phyloP scores from a whole-genome alignment of 1,140 invertebrate genomes.

The Neotoxoptera formosana region DNA sequence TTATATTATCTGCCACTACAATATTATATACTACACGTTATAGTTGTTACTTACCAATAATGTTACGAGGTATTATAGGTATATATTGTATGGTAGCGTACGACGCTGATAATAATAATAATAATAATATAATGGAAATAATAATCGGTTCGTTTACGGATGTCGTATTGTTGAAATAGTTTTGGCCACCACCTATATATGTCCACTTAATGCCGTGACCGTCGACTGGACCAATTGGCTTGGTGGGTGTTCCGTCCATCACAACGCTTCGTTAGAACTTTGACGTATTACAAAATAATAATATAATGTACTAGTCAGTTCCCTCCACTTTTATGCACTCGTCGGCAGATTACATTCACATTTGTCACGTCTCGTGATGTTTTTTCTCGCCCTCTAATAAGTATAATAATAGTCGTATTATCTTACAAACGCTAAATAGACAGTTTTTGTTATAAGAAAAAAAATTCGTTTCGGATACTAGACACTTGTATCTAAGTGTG shows the following conservation, averaged over 20 bases:
- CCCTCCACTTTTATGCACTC: neutral
- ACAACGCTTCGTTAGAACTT: conserved; percentile 4
- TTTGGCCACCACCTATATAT: too few species aligned
- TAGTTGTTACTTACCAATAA: neutral
- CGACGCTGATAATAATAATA: neutral
- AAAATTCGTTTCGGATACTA: neutral
- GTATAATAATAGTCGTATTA: neutral
- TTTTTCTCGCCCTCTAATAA: neutral
- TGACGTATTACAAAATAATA: neutral
- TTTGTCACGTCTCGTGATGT: conserved; percentile 24
- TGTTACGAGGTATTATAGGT: neutral
- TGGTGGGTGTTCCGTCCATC: conserved; percentile 35
- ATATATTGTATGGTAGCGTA: neutral
- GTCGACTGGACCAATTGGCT: conserved; percentile 32
- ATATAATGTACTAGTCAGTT: neutral
- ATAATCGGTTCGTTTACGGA: conserved; percentile 37
- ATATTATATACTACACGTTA: neutral
- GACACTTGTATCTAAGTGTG: too few species aligned
- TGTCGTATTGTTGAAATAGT: conserved; percentile 25
- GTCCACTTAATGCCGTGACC: conserved; percentile 30
- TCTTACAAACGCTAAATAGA: neutral
- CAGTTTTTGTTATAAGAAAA: neutral
- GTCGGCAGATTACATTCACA: neutral
- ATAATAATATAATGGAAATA: conserved; percentile 8
- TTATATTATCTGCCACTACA: neutral